Evolutionary conservation across 2,888 invertebrate species (phyloP).

Genomic region (Orthosia gothica): DNA sequence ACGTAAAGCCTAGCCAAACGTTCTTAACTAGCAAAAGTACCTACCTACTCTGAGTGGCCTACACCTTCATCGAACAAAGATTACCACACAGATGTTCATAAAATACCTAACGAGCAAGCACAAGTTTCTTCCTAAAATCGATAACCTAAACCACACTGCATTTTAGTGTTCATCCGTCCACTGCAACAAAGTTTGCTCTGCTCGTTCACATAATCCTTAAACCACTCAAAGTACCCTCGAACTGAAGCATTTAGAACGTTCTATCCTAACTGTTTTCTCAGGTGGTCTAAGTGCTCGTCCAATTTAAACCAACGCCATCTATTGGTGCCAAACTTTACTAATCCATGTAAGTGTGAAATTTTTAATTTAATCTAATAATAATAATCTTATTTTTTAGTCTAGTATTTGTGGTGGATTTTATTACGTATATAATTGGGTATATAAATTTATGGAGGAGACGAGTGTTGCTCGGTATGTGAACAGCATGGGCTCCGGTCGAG

Average conservation of each 20-base stretch:
- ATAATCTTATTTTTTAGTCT: slow-evolving; percentile 25
- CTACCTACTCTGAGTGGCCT: too few species aligned
- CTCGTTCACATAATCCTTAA: slow-evolving; percentile 33
- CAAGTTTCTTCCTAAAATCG: neutral
- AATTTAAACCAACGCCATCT: slow-evolving; percentile 54
- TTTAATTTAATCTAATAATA: slow-evolving; percentile 40
- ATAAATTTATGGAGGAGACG: neutral
- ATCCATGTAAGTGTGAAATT: slow-evolving; percentile 38
- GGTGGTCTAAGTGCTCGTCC: slow-evolving; percentile 29
- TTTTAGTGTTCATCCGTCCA: slow-evolving; percentile 9
- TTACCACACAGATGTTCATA: too few species aligned
- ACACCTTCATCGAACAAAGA: neutral
- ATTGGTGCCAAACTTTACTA: slow-evolving; percentile 47
- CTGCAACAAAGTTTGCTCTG: slow-evolving; percentile 9
- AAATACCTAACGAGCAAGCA: neutral
- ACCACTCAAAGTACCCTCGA: slow-evolving; percentile 38
- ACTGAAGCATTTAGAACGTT: slow-evolving; percentile 41
- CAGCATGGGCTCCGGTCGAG: neutral
- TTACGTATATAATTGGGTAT: slow-evolving; percentile 18
- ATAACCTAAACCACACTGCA: slow-evolving; percentile 16
- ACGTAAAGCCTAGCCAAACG: too few species aligned
- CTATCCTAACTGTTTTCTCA: slow-evolving; percentile 49
- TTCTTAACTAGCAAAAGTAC: too few species aligned
- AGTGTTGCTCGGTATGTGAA: neutral
- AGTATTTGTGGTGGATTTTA: slow-evolving; percentile 4